Evolutionary conservation across 2,113 vertebrate genomes (phyloP).

Genomic region (Sinocyclocheilus rhinocerous): DNA sequence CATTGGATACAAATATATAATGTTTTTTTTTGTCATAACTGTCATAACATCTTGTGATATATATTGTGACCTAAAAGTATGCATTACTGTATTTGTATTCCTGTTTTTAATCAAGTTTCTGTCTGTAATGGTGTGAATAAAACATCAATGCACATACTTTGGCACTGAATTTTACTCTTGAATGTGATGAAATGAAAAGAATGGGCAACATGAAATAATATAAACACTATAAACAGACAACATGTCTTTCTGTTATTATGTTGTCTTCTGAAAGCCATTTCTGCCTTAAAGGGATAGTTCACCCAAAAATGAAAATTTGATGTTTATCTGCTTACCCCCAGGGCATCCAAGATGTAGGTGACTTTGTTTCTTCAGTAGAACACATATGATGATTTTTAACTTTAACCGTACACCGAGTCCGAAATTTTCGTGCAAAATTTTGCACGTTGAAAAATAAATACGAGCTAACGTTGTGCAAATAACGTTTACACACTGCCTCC

Average conservation of each 20-base stretch:
- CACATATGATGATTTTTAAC: too few species aligned
- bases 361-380: too few species aligned
- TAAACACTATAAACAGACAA: background rate
- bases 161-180: background rate
- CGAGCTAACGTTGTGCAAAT: too few species aligned
- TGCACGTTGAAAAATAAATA: too few species aligned
- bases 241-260: background rate
- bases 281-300: background rate
- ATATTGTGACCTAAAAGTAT: background rate
- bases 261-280: background rate
- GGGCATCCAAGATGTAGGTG: too few species aligned
- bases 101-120: background rate
- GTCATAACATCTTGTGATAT: background rate
- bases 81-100: background rate
- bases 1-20: too few species aligned
- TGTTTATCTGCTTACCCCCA: too few species aligned
- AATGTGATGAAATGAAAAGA: background rate
- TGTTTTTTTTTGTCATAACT: too few species aligned
- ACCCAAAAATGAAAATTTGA: too few species aligned
- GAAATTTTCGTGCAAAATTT: too few species aligned
- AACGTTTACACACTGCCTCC: too few species aligned
- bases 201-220: background rate
- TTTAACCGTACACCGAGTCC: too few species aligned
- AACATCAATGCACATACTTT: constrained; percentile 2
- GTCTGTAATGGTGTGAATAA: background rate